phyloP scores from a whole-genome alignment of 2,888 invertebrate genomes.

The Tenthredo scrophulariae region DNA sequence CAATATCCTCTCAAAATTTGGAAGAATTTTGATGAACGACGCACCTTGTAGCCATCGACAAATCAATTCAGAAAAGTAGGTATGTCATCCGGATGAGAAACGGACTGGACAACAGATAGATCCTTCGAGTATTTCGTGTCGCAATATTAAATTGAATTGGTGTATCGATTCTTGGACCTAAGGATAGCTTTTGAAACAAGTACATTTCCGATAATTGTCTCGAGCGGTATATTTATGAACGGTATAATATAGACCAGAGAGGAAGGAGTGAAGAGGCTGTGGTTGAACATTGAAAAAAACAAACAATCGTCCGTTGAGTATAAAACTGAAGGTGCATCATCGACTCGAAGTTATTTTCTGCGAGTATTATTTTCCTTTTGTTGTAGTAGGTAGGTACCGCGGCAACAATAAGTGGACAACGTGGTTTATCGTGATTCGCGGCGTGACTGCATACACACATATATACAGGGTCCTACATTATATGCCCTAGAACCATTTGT shows the following conservation, averaged over 20 bases:
- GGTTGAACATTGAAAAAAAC: neutral
- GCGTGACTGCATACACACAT: slow-evolving; percentile 17
- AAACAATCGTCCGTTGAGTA: neutral
- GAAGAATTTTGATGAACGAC: too few species aligned
- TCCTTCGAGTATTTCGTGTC: neutral
- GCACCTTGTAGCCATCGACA: neutral
- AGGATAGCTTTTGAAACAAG: neutral
- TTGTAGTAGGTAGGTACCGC: neutral
- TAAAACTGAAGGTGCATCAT: slow-evolving; percentile 3
- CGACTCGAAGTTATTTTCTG: slow-evolving; percentile 8
- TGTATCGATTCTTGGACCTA: neutral
- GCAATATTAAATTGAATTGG: neutral
- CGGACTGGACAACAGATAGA: neutral
- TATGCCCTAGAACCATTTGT: slow-evolving; percentile 73
- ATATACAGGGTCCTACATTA: slow-evolving; percentile 53
- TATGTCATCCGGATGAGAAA: neutral
- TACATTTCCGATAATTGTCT: neutral
- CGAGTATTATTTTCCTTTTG: neutral
- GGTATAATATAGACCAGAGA: neutral
- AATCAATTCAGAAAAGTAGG: neutral
- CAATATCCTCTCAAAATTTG: too few species aligned
- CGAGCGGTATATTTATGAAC: neutral
- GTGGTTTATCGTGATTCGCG: slow-evolving; percentile 40
- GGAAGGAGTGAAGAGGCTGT: neutral
- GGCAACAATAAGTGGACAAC: slow-evolving; percentile 40